Evolutionary conservation across 2,888 invertebrate species (phyloP).

Genomic region (Chouioia cunea): DNA sequence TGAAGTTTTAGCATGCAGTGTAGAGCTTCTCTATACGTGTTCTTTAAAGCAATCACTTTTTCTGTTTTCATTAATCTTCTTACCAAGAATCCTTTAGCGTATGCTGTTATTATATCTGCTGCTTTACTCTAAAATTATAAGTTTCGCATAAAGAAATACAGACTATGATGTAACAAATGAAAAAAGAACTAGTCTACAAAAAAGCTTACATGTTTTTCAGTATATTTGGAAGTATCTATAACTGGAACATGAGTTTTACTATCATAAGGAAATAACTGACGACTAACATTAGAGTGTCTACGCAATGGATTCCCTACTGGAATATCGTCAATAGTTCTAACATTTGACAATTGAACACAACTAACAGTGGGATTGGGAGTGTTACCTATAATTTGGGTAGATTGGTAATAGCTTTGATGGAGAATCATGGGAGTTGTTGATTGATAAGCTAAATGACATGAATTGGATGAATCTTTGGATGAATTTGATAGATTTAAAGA

Average conservation of each 20-base stretch:
- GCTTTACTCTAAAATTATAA: conserved; percentile 69
- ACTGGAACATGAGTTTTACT: conserved; percentile 56
- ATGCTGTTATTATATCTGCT: conserved; percentile 77
- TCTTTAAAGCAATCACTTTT: conserved; percentile 82
- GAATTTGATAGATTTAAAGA: conserved; percentile 48
- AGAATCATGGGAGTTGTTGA: conserved; percentile 26
- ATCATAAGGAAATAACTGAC: conserved; percentile 61
- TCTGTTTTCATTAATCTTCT: conserved; percentile 86
- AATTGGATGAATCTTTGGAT: conserved; percentile 41
- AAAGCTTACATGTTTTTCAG: conserved; percentile 60
- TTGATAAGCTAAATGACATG: conserved; percentile 27
- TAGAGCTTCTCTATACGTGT: conserved; percentile 84
- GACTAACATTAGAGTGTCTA: conserved; percentile 56
- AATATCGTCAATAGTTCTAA: conserved; percentile 46
- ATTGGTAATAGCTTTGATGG: conserved; percentile 30
- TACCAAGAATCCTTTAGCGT: conserved; percentile 82
- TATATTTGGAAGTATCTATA: conserved; percentile 56
- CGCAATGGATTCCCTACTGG: conserved; percentile 44
- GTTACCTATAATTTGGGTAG: conserved; percentile 19
- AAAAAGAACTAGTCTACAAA: conserved; percentile 8
- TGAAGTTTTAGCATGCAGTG: conserved; percentile 83
- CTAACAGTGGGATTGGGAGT: conserved; percentile 14
- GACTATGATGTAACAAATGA: not conserved
- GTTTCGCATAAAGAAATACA: not conserved
- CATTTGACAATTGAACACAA: conserved; percentile 28